phyloP scores from a whole-genome alignment of 2,113 vertebrate species.

The Centropristis striata region DNA sequence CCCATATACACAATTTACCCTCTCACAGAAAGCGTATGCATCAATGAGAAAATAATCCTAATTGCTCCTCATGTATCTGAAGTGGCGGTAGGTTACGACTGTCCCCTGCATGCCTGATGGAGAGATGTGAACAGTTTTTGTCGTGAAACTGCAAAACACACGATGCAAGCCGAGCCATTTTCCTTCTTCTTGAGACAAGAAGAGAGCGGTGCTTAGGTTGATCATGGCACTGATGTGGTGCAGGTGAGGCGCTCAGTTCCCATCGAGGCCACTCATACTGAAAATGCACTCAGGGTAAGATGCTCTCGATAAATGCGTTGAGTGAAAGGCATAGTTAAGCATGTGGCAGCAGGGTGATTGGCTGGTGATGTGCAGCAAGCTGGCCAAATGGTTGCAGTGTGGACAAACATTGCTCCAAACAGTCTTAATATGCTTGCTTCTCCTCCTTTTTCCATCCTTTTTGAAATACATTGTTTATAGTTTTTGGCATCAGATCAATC shows the following conservation, averaged over 20 bases:
- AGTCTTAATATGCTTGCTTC: constrained; percentile 58
- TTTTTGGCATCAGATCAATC: constrained; percentile 31
- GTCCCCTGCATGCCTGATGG: constrained; percentile 67
- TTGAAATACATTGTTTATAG: neutral
- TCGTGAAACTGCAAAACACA: constrained; percentile 49
- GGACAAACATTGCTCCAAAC: constrained; percentile 61
- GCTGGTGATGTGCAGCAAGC: constrained; percentile 59
- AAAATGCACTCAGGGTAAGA: constrained; percentile 57
- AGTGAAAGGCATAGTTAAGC: constrained; percentile 53
- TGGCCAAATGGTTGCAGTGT: constrained; percentile 59
- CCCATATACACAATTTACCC: constrained; percentile 55
- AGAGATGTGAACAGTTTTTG: constrained; percentile 49
- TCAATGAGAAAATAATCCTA: constrained; percentile 77
- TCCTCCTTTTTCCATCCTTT: constrained; percentile 45
- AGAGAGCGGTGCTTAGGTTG: constrained; percentile 51
- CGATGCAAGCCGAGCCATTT: constrained; percentile 49
- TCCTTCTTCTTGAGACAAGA: constrained; percentile 64
- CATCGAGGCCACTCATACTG: constrained; percentile 37
- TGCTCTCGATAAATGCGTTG: constrained; percentile 53
- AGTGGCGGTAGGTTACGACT: constrained; percentile 51
- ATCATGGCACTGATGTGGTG: constrained; percentile 41
- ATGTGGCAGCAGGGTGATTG: constrained; percentile 56
- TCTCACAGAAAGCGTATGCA: constrained; percentile 73
- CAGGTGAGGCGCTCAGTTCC: constrained; percentile 53
- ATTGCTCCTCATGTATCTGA: constrained; percentile 63